Evolutionary conservation across 2,888 invertebrate genomes (phyloP), one percentile per base, ranked within the genome.

Genomic region (Deilephila porcellus): DNA sequence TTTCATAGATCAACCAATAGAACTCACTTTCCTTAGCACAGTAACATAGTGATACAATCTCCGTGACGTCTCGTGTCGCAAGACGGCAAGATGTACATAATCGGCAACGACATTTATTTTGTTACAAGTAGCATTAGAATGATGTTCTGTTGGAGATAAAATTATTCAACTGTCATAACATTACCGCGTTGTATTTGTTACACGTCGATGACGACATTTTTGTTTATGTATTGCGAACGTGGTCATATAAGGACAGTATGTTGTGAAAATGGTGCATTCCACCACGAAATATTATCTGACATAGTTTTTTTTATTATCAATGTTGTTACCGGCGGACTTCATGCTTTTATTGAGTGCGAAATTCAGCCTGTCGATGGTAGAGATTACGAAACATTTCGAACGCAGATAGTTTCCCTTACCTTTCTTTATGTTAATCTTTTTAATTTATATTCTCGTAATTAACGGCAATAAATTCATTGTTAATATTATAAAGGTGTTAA

Each of bases 11-110:
- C 83, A 77, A 80, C 84, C 79, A 85, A 86, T 86, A 85, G 80
- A 85, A 88, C 88, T 91, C 88, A 90, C 91, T 93, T 91, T 92
- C 90, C 82, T 83, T 90, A 88, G 80, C 86, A 86, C 83, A 86
- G 84, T 89, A 86, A 88, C 86, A 85, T 76, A 87, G 80, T 88
- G 88, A 89, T 90, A 88, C 81, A 82, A 89, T 90, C 88, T 60
- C 77, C 72, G 80, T 88, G 86, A 84, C 85, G 85, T 83, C 82
- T 82, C 78, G 78, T 91, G 88, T 85, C 84, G 88, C 85, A 90
- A 90, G 79, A 76, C 71, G 76, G 88, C 85, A 90, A 90, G 79
- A 76, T 72, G 76, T 80, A 80, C 80, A 88, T 88, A 88, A 90
- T 90, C 82, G 84, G 85, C 84, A 85, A 82, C 83, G 87, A 90